Evolutionary conservation across 2,113 vertebrate genomes (phyloP).

Genomic region (Oxyura jamaicensis): DNA sequence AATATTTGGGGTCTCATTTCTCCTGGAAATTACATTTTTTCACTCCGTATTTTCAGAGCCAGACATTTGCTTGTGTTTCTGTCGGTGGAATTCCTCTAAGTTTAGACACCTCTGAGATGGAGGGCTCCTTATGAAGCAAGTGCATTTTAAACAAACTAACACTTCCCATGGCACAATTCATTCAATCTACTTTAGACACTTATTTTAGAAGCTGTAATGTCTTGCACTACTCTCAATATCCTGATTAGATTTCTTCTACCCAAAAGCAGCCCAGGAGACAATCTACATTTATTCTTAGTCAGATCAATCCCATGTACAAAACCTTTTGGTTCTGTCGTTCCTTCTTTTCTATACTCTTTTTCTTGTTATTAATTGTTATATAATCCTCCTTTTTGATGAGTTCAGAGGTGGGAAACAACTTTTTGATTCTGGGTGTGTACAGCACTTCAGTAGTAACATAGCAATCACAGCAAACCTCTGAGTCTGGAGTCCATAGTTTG

Average conservation of each 20-base stretch:
- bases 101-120: neutral
- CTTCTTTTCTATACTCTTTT: neutral
- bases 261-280: neutral
- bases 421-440: neutral
- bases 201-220: neutral
- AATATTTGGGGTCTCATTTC: rapidly evolving
- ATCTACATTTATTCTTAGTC: neutral
- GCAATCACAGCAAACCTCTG: neutral
- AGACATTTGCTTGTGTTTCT: neutral
- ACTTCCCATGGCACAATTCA: neutral
- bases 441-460: neutral
- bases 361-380: neutral
- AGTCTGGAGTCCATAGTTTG: neutral
- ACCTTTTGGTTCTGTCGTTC: neutral
- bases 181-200: neutral
- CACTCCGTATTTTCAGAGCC: neutral
- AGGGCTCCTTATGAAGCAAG: neutral
- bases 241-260: neutral
- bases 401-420: neutral
- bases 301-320: neutral
- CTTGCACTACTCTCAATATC: neutral
- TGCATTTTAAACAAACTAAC: neutral
- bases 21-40: neutral
- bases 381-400: neutral
- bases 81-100: neutral